Base-by-base conservation (phyloP, 2,888 invertebrate genomes). In the Cryptus viduatorius region DNA sequence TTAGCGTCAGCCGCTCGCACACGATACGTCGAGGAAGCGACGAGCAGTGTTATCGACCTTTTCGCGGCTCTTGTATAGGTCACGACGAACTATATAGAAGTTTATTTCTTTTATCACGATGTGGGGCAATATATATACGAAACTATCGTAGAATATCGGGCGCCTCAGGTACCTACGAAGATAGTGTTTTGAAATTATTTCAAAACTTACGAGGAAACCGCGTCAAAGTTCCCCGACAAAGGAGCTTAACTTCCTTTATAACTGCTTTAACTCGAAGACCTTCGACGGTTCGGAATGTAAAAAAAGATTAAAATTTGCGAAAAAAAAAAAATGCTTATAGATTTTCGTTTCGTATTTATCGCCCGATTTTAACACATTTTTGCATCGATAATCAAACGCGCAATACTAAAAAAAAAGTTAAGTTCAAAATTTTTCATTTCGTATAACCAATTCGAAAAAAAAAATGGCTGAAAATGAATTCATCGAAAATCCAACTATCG, bases 1-100 rank as follows among this genome's bases (percentile, higher is more conserved):
- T n/a, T 29, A 24, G 31, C 46, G 59, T 73, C 31, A n/a, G 4
- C 37, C 5, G 12, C 16, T 31, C 31, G 59, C 19, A 46, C 24
- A 14, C 16, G 44, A 16, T 46, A 64, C 61, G 61, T 46, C n/a
- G 61, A 61, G 44, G 59, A 56, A 56, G 19, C 72, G n/a, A 31
- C 16, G 14, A 31, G 29, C 8, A 73, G 50, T 75, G 61, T 75
- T 64, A 64, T 64, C 64, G 75, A 75, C 64, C 75, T 64, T 31
- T 64, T 19, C 16, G 24, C 48, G 29, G 2, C 5, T 59, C n/a
- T 72, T 16, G 48, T 24, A 16, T 4, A 42, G 61, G 16, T 53
- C 48, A 48, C 48, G 48, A 48, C 14, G 10, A 48, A 48, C 68
- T 24, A n/a, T 48, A 53, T 69, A 7, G 42, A 3, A 71, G 24